Evolutionary conservation across 2,113 vertebrate species (phyloP).

Genomic region (Tylochromis polylepis): DNA sequence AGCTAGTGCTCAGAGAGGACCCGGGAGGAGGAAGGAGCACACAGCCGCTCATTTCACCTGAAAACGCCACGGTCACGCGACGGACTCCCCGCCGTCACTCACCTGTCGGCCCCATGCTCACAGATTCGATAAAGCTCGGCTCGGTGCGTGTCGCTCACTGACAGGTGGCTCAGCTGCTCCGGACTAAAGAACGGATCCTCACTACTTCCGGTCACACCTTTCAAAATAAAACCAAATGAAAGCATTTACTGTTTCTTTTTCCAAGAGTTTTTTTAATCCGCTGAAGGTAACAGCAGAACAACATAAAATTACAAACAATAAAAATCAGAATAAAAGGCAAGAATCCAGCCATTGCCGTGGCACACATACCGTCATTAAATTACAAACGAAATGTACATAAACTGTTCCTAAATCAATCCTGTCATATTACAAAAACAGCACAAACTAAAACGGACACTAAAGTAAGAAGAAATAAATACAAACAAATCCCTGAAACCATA

Average conservation of each 20-base stretch:
- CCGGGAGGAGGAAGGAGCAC: not conserved
- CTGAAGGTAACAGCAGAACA: not conserved
- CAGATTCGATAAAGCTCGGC: not conserved
- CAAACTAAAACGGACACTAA: no score
- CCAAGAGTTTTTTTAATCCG: rapidly evolving
- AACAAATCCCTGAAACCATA: no score
- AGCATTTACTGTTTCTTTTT: rapidly evolving
- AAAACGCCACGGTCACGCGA: not conserved
- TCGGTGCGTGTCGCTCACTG: not conserved
- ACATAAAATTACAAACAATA: not conserved
- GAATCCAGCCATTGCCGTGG: not conserved
- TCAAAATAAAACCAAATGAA: not conserved
- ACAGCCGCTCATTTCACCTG: not conserved
- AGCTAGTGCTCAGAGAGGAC: not conserved
- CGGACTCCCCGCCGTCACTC: not conserved
- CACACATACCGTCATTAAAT: not conserved
- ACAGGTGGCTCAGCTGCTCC: not conserved
- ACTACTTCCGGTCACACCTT: not conserved
- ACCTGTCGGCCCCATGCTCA: slow-evolving; percentile 68
- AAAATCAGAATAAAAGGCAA: not conserved
- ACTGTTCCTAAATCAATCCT: not conserved
- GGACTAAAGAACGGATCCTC: not conserved
- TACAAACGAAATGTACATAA: not conserved
- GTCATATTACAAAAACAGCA: no score
- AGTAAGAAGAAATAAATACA: no score